Evolutionary conservation across 1,140 invertebrate species (phyloP), one percentile per base, ranked within the genome.

Genomic region (Monochamus saltuarius): DNA sequence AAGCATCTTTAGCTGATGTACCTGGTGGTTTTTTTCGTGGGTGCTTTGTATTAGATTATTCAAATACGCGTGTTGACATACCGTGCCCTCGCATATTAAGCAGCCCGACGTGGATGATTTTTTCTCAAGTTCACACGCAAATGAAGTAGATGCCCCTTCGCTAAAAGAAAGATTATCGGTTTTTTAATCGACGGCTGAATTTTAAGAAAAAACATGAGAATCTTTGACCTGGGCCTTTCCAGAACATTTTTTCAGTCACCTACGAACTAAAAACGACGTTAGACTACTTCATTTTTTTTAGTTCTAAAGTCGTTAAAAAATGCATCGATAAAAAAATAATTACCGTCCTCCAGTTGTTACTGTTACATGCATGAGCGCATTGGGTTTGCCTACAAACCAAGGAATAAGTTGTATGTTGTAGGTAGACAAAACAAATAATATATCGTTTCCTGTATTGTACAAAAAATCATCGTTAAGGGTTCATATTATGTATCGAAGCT

Each of bases 61-160:
- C 65, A 67, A 69, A 69, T 68, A 35, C 47, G 66, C 65, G 63
- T 71, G 69, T 71, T 71, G 69, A 71, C 67, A 69, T 69, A 67
- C 62, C 69, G 69, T 71, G 69, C 67, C 54, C 69, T 64, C 65
- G 69, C 67, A 71, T 71, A 71, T 71, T 71, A 71, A 71, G 60
- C 47, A 67, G 69, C 42, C 61, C 55, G 59, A 64, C 59, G 61
- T 64, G 61, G 52, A 43, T 29, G 58, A 62, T 66, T 71, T 71
- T 71, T 67, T 67, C 43, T 61, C 22, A 14, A 59, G 67, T 71
- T 71, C 69, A 71, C 69, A 71, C 66, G 53, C 53, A 34, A 46
- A 56, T 56, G 53, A 69, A 29, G 40, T 22, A 16, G 45, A 38
- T 45, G 13, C 43, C 38, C n/a, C 47, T 29, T 34, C 17, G 47